Conservation (phyloP, 2,797 vertebrate genomes). For the Leucoraja ocellata region DNA sequence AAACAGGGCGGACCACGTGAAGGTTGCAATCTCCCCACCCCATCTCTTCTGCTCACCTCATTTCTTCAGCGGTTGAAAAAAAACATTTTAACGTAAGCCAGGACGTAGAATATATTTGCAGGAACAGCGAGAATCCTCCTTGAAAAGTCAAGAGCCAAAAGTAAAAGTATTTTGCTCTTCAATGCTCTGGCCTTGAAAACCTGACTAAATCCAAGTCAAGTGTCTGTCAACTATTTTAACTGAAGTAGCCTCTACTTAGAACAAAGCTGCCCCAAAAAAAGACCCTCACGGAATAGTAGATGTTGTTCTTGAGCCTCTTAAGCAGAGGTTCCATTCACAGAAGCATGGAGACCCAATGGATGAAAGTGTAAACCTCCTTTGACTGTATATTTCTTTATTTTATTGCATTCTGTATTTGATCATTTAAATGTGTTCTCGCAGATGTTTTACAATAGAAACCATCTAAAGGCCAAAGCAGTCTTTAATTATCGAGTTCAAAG, state of each 20-base stretch:
- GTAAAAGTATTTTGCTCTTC: background rate
- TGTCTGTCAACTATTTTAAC: background rate
- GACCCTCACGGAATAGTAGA: background rate
- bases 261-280: background rate
- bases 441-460: background rate
- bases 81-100: background rate
- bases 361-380: background rate
- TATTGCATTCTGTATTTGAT: constrained; percentile 15
- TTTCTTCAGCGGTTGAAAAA: background rate
- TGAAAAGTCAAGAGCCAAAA: background rate
- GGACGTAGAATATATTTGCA: background rate
- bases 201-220: background rate
- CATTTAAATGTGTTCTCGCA: background rate
- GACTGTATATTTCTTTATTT: background rate
- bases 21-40: no score
- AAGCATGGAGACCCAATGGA: background rate
- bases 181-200: background rate
- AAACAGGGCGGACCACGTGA: no score
- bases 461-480: background rate
- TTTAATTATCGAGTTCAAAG: constrained; percentile 25
- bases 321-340: background rate
- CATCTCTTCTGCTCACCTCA: background rate
- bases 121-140: background rate
- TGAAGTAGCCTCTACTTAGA: background rate
- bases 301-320: background rate